Evolutionary conservation across 2,113 vertebrate species (phyloP), one percentile per base, ranked within the genome.

Genomic region (Ctenodactylus gundi): DNA sequence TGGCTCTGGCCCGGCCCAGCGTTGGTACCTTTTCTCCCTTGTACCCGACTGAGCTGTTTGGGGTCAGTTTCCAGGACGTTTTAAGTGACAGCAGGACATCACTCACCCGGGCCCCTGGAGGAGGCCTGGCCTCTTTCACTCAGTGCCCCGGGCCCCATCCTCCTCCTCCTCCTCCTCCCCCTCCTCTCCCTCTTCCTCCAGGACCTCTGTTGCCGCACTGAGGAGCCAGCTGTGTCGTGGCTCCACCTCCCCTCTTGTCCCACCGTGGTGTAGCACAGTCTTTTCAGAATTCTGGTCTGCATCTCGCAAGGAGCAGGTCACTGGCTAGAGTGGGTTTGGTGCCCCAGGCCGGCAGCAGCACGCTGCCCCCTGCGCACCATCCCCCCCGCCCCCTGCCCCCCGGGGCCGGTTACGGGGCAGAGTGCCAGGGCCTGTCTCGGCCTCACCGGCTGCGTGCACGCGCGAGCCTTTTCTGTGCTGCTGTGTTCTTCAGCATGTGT

Each of bases 21-120:
- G n/a, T n/a, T n/a, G 17, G 4, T 1, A 12, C 53, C 55, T 2
- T 10, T 21, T 39, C 7, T 34, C 0, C 15, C 51, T 46, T 36
- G 46, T 14, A 17, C 17, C 82, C 11, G n/a, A 4, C 2, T 1
- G 39, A 39, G 46, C 0, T 7, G 27, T 3, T 13, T 0, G 6
- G 91, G 5, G 51, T 23, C 49, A 31, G 27, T 29, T 21, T 11
- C 86, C 84, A 9, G 64, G n/a, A 21, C 27, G 7, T 34, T 64
- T 77, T 39, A 27, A 36, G 67, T 62, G 78, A 55, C 14, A 36
- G 1, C 68, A n/a, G n/a, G n/a, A n/a, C n/a, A n/a, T n/a, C n/a
- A n/a, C n/a, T n/a, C n/a, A n/a, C n/a, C n/a, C n/a, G n/a, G n/a
- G n/a, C n/a, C n/a, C n/a, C n/a, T n/a, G n/a, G 75, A 53, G 51